Conservation (phyloP, 2,113 vertebrate species). For the Pluvianellus socialis region DNA sequence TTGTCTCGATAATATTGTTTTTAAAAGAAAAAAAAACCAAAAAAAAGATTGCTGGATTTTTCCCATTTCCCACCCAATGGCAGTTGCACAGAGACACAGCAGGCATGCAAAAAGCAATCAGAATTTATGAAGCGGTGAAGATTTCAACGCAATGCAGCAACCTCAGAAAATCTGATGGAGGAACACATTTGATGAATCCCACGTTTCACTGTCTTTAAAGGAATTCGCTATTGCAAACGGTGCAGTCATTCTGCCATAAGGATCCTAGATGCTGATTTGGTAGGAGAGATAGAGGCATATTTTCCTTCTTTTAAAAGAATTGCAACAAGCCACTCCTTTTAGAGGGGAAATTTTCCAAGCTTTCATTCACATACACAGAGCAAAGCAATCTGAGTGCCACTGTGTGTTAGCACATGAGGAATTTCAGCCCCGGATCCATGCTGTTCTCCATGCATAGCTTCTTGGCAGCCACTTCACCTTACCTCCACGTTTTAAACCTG, state of each 20-base stretch:
- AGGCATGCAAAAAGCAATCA: neutral
- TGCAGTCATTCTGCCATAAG: neutral
- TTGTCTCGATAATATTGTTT: neutral
- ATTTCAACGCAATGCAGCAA: neutral
- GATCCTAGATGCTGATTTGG: neutral
- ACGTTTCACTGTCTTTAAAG: neutral
- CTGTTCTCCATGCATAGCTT: neutral
- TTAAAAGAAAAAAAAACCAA: neutral
- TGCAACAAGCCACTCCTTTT: neutral
- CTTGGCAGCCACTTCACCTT: neutral
- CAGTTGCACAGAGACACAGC: neutral
- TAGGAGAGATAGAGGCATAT: neutral
- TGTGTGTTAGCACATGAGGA: accelerated
- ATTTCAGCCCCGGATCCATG: neutral
- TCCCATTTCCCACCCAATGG: neutral
- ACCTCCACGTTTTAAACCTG: neutral
- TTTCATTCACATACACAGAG: neutral
- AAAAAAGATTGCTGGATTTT: neutral
- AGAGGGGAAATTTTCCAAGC: neutral
- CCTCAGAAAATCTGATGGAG: neutral
- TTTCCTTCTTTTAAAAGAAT: neutral
- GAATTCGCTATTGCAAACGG: neutral
- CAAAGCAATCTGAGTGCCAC: neutral
- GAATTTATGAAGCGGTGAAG: neutral
- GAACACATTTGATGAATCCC: neutral